phyloP scores from a whole-genome alignment of 2,113 vertebrate genomes.

The Mus musculus region DNA sequence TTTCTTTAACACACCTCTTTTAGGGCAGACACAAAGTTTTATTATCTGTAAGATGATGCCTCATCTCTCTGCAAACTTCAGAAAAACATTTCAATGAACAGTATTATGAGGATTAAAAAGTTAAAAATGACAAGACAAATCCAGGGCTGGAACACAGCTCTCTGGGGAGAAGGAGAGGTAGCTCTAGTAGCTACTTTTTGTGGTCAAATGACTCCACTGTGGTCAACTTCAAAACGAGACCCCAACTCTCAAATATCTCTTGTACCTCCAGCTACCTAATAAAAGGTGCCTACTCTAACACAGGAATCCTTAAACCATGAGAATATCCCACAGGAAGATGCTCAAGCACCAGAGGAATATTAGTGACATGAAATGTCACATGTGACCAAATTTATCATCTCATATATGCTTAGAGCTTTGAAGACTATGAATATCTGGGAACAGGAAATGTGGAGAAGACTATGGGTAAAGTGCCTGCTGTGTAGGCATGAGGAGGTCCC shows the following conservation, averaged over 20 bases:
- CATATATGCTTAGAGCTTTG: background rate
- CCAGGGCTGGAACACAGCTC: background rate
- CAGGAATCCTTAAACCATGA: background rate
- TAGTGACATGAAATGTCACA: background rate
- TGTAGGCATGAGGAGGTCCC: background rate
- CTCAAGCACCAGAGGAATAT: background rate
- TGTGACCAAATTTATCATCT: background rate
- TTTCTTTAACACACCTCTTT: background rate
- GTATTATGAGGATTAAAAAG: background rate
- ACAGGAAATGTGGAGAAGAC: background rate
- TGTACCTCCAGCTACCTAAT: background rate
- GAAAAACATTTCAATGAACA: background rate
- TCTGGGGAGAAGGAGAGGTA: background rate
- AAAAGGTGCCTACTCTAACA: background rate
- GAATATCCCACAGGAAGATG: background rate
- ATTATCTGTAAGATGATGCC: background rate
- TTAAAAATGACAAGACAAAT: background rate
- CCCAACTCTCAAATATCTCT: background rate
- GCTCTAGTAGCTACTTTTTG: background rate
- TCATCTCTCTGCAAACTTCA: background rate
- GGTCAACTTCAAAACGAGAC: background rate
- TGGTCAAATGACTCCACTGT: background rate
- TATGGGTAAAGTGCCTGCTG: background rate
- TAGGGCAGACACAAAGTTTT: background rate
- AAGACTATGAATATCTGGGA: background rate